A percentile compares a stretch with the other conserved stretches of the same genome.
These are phyloP conservation scores for Arctia plantaginis DNA, from an alignment of 2,888 invertebrate species.

Conservation along the genomic window DNA sequence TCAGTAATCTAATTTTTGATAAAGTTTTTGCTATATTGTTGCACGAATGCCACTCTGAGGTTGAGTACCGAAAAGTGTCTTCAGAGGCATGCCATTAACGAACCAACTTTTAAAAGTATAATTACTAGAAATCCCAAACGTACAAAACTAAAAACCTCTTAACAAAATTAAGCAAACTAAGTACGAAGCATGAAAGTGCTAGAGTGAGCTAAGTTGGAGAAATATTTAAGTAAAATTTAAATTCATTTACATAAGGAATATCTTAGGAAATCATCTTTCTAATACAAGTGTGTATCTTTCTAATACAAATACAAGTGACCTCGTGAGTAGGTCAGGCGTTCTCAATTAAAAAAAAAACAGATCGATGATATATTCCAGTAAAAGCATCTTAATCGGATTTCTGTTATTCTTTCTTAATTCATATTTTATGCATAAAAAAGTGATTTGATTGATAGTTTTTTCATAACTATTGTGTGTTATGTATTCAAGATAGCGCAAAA, in stretches of 20 bases:
- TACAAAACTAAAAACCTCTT: not conserved
- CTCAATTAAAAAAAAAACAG: no score
- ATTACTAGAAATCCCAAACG: slow-evolving; percentile 5
- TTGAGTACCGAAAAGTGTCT: not conserved
- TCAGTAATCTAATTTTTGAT: not conserved
- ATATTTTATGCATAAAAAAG: no score
- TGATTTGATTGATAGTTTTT: no score
- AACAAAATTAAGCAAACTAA: slow-evolving; percentile 1
- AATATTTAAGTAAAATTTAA: not conserved
- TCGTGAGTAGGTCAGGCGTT: not conserved
- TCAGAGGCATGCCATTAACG: not conserved
- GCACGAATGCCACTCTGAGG: not conserved
- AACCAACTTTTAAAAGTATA: not conserved
- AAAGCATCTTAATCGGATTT: no score
- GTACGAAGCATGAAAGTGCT: slow-evolving; percentile 5
- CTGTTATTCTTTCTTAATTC: no score
- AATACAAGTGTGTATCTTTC: no score
- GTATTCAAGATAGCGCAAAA: no score
- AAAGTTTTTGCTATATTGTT: not conserved
- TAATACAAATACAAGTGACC: not conserved
- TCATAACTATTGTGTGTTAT: no score
- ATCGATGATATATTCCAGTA: no score
- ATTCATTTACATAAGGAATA: not conserved
- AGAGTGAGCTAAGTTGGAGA: not conserved
- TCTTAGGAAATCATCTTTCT: not conserved